These are phyloP conservation scores for Lycodopsis pacificus DNA, from an alignment of 2,797 vertebrate genomes.

Conservation along the genomic window DNA sequence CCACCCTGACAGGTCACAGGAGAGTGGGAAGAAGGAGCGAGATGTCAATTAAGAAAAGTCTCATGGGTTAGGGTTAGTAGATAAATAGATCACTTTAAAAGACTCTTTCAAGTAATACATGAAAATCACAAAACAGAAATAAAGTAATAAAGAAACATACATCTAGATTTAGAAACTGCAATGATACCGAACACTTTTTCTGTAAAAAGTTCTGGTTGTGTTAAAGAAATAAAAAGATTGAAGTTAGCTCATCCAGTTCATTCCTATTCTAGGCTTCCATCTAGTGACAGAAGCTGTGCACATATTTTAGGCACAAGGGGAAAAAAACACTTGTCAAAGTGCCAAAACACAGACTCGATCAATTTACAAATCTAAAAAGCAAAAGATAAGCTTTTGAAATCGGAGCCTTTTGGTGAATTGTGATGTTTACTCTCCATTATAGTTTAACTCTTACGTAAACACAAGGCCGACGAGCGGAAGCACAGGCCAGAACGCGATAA, in stretches of 20 bases:
- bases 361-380: conserved; percentile 18
- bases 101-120: too few relatives aligned
- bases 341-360: conserved; percentile 3
- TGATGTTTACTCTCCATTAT: conserved; percentile 77
- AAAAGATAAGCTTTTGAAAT: conserved; percentile 32
- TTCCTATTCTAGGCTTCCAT: conserved; percentile 51
- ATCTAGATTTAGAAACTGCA: too few relatives aligned
- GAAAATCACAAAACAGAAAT: too few relatives aligned
- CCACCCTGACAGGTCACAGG: too few relatives aligned
- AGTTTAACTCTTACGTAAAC: conserved; percentile 76
- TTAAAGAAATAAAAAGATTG: not conserved
- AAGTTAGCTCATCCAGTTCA: not conserved
- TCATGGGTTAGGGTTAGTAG: too few relatives aligned
- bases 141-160: too few relatives aligned
- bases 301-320: too few relatives aligned
- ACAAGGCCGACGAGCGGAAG: conserved; percentile 58
- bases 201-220: not conserved
- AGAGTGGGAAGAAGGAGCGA: too few relatives aligned
- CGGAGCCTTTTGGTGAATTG: conserved; percentile 62
- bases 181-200: not conserved
- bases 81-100: too few relatives aligned
- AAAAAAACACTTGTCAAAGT: conserved; percentile 2
- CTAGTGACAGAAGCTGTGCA: conserved; percentile 52
- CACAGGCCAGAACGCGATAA: conserved; percentile 64
- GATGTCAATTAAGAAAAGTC: too few relatives aligned